Evolutionary conservation across 2,888 invertebrate genomes (phyloP), one percentile per base, ranked within the genome.

Genomic region (Heteropelma amictum): DNA sequence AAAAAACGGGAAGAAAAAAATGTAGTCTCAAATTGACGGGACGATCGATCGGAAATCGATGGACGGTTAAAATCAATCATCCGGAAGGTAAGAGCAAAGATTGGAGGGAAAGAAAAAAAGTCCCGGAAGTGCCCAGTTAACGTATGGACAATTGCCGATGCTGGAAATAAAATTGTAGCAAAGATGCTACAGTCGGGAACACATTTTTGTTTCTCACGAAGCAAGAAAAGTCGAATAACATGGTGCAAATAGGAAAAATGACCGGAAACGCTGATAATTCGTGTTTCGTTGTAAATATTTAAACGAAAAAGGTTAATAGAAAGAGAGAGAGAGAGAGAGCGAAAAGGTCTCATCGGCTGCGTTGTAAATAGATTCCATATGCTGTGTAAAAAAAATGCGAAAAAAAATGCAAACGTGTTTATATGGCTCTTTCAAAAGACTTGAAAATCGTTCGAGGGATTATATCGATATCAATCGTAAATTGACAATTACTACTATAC

Each of bases 341-440:
- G 17, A n/a, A 40, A 33, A 19, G 12, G 42, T 45, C 23, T 8
- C 12, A 26, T 21, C 47, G 38, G 54, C 21, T 35, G 8, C 45
- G 14, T 35, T 75, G 75, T 75, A 75, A 54, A 75, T 75, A 75
- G 28, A 60, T 49, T 72, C 60, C 53, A 58, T 12, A n/a, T 23
- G 8, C 1, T 2, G 17, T 2, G 8, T 21, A 8, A 26, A 40
- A 17, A 12, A 35, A 30, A 21, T 68, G 77, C 69, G 64, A 70
- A 76, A 72, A 76, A 60, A 49, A 42, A 51, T 40, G 21, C 12
- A 33, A 51, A 45, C 4, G 21, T 51, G 72, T 75, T 68, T 75
- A 65, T 58, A 77, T 67, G 68, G 64, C 54, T 47, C 38, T 28
- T 47, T 60, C 21, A 51, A 64, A 42, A 40, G 21, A 51, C 58